A percentile compares a stretch with the other conserved stretches of the same genome.
Evolutionary conservation across 2,797 vertebrate genomes (phyloP).

Genomic region (Diplodus sargus): DNA sequence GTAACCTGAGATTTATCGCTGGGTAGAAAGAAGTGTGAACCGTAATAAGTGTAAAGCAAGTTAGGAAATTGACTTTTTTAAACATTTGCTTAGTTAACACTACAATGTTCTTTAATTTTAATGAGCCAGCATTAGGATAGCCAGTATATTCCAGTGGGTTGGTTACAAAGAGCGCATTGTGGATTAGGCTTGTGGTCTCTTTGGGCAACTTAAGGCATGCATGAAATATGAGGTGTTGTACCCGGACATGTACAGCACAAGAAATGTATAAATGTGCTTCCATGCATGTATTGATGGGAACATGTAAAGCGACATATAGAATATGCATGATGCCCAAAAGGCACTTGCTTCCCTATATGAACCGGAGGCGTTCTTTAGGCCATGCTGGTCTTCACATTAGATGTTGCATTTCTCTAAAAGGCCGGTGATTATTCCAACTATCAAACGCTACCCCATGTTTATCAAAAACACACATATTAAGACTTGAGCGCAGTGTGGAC

Average conservation of each 20-base stretch:
- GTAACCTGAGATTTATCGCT: not conserved
- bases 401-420: slow-evolving; percentile 5
- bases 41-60: not conserved
- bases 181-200: slow-evolving; percentile 16
- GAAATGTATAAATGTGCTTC: slow-evolving; percentile 29
- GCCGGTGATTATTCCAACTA: slow-evolving; percentile 2
- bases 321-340: slow-evolving; percentile 61
- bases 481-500: slow-evolving; percentile 7
- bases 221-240: slow-evolving; percentile 54
- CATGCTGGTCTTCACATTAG: slow-evolving; percentile 10
- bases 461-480: slow-evolving; percentile 26
- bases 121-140: not conserved
- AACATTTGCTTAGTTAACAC: not conserved
- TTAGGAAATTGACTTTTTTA: not conserved
- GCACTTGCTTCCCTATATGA: slow-evolving; percentile 9
- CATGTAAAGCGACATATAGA: slow-evolving; percentile 60
- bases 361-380: not conserved
- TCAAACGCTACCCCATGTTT: not conserved
- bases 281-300: slow-evolving; percentile 52
- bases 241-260: slow-evolving; percentile 33
- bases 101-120: not conserved
- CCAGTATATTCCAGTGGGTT: slow-evolving; percentile 12
- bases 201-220: slow-evolving; percentile 29
- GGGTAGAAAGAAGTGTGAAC: not conserved
- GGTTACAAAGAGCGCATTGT: not conserved